phyloP scores from a whole-genome alignment of 2,797 vertebrate genomes.

The Silurus lanzhouensis region DNA sequence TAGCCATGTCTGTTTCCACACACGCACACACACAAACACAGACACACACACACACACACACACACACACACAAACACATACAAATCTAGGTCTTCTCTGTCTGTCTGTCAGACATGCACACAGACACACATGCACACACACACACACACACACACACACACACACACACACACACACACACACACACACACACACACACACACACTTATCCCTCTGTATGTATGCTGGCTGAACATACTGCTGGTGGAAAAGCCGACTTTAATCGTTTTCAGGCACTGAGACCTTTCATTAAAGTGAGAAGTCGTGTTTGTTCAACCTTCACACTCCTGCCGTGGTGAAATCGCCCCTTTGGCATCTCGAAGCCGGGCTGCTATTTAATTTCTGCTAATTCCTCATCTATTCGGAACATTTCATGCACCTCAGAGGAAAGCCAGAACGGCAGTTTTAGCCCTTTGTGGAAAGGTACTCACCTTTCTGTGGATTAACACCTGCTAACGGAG shows the following conservation, averaged over 20 bases:
- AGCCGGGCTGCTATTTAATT: conserved; percentile 61
- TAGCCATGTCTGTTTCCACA: conserved; percentile 19
- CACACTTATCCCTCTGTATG: background rate
- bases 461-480: conserved; percentile 42
- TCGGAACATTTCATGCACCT: conserved; percentile 46
- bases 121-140: background rate
- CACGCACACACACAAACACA: conserved; percentile 7
- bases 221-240: background rate
- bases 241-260: conserved; percentile 11
- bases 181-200: conserved; percentile 30
- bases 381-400: conserved; percentile 46
- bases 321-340: conserved; percentile 9
- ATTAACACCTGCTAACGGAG: conserved; percentile 55
- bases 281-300: conserved; percentile 15
- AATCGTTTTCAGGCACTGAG: conserved; percentile 3
- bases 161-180: conserved; percentile 25
- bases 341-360: conserved; percentile 20
- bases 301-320: conserved; percentile 43
- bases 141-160: conserved; percentile 21
- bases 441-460: conserved; percentile 47
- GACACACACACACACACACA: too few relatives aligned
- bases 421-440: conserved; percentile 28
- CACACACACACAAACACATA: too few relatives aligned
- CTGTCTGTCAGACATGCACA: background rate
- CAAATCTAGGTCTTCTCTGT: background rate